Percentiles rank a stretch among this genome's conserved stretches.
Conservation (phyloP, 1,140 invertebrate genomes). For the Drosophila funebris region DNA sequence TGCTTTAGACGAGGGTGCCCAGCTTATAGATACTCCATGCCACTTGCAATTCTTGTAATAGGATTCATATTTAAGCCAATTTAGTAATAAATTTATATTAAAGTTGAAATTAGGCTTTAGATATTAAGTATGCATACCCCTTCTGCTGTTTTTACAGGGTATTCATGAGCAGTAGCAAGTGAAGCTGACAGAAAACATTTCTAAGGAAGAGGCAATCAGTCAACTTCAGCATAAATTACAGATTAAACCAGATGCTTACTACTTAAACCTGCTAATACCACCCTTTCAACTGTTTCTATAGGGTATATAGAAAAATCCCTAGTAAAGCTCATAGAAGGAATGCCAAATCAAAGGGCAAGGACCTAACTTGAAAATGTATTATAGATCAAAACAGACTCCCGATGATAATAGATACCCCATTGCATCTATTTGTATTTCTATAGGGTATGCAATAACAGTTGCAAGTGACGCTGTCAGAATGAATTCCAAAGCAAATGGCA, state of each 20-base stretch:
- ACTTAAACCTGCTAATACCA: neutral
- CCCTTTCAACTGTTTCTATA: neutral
- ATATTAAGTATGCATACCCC: neutral
- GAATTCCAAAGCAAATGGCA: slow-evolving; percentile 36
- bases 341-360: too few species aligned
- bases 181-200: neutral
- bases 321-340: too few species aligned
- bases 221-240: neutral
- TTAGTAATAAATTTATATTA: neutral
- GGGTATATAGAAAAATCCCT: neutral
- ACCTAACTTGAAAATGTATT: too few species aligned
- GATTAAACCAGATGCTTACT: too few species aligned
- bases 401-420: too few species aligned
- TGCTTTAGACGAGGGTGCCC: neutral
- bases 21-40: slow-evolving; percentile 1
- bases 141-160: neutral
- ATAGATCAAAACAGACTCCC: too few species aligned
- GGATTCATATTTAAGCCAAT: neutral
- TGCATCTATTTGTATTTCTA: too few species aligned
- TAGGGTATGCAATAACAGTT: slow-evolving; percentile 30
- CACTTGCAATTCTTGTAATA: neutral
- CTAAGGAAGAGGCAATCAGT: neutral
- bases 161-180: neutral
- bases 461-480: slow-evolving; percentile 54
- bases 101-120: neutral